A percentile compares a stretch with the other conserved stretches of the same genome.
phyloP scores from a whole-genome alignment of 2,888 invertebrate genomes.

The Coecobrya sp. region DNA sequence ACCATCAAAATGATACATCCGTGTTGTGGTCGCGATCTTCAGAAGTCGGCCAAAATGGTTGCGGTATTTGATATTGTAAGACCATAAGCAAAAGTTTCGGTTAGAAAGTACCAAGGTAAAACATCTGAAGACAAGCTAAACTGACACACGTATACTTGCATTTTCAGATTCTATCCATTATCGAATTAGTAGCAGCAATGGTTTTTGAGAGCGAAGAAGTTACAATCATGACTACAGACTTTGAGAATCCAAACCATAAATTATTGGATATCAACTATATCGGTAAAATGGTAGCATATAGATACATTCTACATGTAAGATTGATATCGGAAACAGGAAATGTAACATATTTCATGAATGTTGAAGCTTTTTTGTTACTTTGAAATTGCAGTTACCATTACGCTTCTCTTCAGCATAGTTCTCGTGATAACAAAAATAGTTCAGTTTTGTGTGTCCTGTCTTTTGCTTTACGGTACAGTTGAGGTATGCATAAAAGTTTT shows the following conservation, averaged over 20 bases:
- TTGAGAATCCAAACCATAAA: constrained; percentile 58
- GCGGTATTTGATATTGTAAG: constrained; percentile 80
- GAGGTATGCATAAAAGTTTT: constrained; percentile 66
- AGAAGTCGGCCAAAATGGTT: constrained; percentile 75
- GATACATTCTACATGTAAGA: not conserved
- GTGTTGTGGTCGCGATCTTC: constrained; percentile 80
- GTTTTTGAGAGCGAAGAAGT: constrained; percentile 80
- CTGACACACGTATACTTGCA: not conserved
- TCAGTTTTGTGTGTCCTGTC: constrained; percentile 73
- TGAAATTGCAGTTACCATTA: constrained; percentile 77
- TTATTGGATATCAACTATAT: constrained; percentile 75
- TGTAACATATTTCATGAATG: not conserved
- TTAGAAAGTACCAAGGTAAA: not conserved
- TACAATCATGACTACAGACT: constrained; percentile 73
- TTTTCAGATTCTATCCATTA: constrained; percentile 71
- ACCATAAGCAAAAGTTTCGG: not conserved
- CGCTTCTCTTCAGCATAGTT: constrained; percentile 77
- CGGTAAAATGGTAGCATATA: constrained; percentile 35
- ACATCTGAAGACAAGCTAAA: too few species aligned
- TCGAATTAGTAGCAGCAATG: constrained; percentile 78
- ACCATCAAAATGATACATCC: constrained; percentile 65
- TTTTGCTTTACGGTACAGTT: constrained; percentile 75
- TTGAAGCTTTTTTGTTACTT: not conserved
- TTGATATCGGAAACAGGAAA: not conserved
- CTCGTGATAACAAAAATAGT: constrained; percentile 76